Evolutionary conservation across 2,888 invertebrate species (phyloP).

Genomic region (Drosophila emarginata): DNA sequence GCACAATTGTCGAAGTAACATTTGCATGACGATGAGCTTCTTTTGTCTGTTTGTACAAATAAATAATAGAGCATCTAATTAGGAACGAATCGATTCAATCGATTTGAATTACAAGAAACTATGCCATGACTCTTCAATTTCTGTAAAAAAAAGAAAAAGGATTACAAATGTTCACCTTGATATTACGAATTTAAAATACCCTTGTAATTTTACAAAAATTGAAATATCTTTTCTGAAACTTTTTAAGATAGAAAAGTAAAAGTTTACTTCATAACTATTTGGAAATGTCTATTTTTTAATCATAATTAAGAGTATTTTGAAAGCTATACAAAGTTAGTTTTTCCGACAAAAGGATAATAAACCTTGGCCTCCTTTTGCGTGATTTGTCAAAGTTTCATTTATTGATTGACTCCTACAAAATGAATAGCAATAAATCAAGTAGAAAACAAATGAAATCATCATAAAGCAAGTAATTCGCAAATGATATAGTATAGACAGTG

Average conservation of each 20-base stretch:
- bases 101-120: not conserved
- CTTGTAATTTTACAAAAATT: no score
- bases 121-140: not conserved
- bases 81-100: conserved; percentile 16
- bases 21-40: conserved; percentile 7
- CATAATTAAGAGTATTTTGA: no score
- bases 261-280: no score
- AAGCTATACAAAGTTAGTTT: no score
- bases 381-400: conserved; percentile 17
- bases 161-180: no score
- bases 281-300: no score
- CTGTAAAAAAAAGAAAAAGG: not conserved
- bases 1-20: not conserved
- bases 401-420: conserved; percentile 18
- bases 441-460: conserved; percentile 9
- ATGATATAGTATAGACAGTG: not conserved
- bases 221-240: no score
- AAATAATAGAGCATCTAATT: conserved; percentile 32
- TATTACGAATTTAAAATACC: no score
- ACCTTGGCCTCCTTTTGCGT: not conserved
- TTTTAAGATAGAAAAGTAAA: no score
- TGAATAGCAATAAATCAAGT: conserved; percentile 21
- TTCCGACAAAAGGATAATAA: not conserved
- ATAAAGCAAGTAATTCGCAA: not conserved
- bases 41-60: conserved; percentile 20